Percentiles rank a stretch among this genome's conserved stretches.
Conservation (phyloP, 2,797 vertebrate species). For the Hirundo rustica region DNA sequence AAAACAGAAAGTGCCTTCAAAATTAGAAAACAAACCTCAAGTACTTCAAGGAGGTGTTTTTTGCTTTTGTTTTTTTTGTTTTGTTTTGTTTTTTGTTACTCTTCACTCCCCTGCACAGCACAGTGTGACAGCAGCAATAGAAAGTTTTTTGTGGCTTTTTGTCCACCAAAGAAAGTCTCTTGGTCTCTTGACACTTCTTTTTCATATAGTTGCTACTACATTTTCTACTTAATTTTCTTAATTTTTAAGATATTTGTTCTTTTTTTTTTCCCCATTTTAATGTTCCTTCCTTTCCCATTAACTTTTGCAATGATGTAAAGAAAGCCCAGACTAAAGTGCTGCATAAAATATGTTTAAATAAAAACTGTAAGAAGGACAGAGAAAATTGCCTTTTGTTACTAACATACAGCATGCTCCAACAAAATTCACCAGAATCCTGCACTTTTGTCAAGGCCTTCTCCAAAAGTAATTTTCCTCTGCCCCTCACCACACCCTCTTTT, state of each 20-base stretch:
- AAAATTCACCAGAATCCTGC: background rate
- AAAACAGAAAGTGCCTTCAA: background rate
- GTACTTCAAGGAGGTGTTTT: background rate
- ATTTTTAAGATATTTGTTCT: background rate
- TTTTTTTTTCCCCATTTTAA: background rate
- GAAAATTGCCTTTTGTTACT: background rate
- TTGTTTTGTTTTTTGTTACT: background rate
- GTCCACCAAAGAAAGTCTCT: rapidly evolving
- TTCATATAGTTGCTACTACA: background rate
- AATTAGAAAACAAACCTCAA: background rate
- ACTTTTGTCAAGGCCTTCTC: background rate
- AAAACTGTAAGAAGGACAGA: background rate
- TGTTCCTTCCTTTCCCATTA: background rate
- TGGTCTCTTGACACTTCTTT: background rate
- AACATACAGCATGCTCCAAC: background rate
- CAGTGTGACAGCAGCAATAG: background rate
- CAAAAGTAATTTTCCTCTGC: background rate
- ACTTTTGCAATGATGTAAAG: background rate
- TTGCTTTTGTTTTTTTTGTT: no score
- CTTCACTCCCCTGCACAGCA: background rate
- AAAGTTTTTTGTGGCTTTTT: rapidly evolving
- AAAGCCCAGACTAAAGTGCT: background rate
- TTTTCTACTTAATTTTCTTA: background rate
- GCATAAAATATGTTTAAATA: background rate
- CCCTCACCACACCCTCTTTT: background rate